Evolutionary conservation across 2,888 invertebrate genomes (phyloP), one percentile per base, ranked within the genome.

Genomic region (Nymphalis urticae): DNA sequence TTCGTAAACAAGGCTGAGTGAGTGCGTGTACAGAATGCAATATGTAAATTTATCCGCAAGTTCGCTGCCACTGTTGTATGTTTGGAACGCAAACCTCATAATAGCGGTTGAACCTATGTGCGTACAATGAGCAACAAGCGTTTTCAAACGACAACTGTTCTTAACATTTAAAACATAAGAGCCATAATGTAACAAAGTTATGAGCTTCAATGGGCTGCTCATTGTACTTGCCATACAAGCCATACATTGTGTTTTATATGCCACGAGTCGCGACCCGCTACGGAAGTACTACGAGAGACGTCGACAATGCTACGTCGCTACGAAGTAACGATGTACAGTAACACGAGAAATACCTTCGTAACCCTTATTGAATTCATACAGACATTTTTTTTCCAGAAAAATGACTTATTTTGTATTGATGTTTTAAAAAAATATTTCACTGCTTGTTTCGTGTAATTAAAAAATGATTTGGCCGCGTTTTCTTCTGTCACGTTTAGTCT

Each of bases 11-110:
- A 58, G 36, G 56, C 48, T 50, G 48, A 17, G 50, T 54, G 60
- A 72, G 76, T 72, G 78, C 61, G 58, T 75, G 75, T 53, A 66
- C 76, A 79, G 82, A 85, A 89, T 88, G 86, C 85, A 87, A 88
- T 89, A 89, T 86, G 85, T 82, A 87, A 85, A 88, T 87, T 83
- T 80, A 81, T 80, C 77, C 72, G 77, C 75, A 79, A 81, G 81
- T 82, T 77, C 79, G 76, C 76, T 75, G 75, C 76, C 75, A 75
- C 75, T 73, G 76, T 76, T 72, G 76, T 72, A 78, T 75, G 82
- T 73, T 68, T 51, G 80, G 82, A 79, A 85, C 84, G 82, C 77
- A 78, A 80, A 80, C 77, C 78, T 75, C 75, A 77, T 75, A 77
- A 76, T 73, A 62, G 69, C 62, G 67, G 71, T 71, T 65, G 64